Evolutionary conservation across 2,113 vertebrate genomes (phyloP), one percentile per base, ranked within the genome.

Genomic region (Scortum barcoo): DNA sequence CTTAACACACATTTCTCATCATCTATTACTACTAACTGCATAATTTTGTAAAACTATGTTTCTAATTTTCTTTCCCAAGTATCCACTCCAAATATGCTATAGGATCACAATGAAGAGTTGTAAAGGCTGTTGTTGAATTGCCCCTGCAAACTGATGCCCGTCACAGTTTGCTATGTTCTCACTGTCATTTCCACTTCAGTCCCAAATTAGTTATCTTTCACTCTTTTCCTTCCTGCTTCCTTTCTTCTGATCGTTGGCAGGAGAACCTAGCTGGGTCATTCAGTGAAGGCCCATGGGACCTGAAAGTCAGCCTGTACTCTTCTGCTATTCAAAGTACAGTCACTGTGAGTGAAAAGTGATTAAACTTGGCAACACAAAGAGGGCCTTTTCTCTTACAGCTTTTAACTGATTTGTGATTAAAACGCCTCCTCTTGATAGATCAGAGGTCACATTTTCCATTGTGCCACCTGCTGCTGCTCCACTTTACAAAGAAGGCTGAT

Each of bases 321-420:
- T 54, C 60, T 13, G 33, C 44, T 38, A 74, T 71, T 87, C 58
- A 86, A 86, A 82, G 75, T n/a, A 67, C 36, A 51, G 33, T 60
- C 38, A 22, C 22, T 17, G 46, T 20, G 60, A 66, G 54, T 78
- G 68, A 79, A 81, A 70, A 56, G 65, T 80, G 71, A 90, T 88
- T 85, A 84, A 91, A 90, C 68, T 28, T 75, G 72, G 75, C 63
- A 83, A 68, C 56, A 69, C 30, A 81, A 73, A 72, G 38, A 78
- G 6, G 7, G 6, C 58, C 26, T 36, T 69, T 72, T 42, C 42
- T 40, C 19, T 84, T 28, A n/a, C 61, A 76, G 51, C 80, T 63
- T 70, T 86, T 26, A 69, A 26, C 42, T 54, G 70, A 74, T 85
- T 79, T 76, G 57, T 70, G 81, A 84, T 84, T 72, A 77, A 80